These are phyloP conservation scores for Ptilonorhynchus violaceus DNA, from an alignment of 2,113 vertebrate species.

Conservation along the genomic window DNA sequence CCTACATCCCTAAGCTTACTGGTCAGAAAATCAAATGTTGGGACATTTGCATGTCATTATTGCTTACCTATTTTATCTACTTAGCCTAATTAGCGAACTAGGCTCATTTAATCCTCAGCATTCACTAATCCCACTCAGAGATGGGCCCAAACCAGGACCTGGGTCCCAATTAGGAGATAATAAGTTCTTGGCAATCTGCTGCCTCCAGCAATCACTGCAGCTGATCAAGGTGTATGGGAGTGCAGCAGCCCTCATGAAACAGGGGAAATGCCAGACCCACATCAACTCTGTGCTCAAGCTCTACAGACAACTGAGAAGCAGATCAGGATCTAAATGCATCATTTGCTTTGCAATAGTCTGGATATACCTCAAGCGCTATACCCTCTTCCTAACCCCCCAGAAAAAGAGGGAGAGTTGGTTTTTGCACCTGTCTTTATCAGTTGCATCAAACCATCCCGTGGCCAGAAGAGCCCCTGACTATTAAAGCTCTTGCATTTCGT, in stretches of 20 bases:
- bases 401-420: not conserved
- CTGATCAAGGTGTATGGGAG: not conserved
- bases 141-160: not conserved
- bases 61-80: not conserved
- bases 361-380: accelerated
- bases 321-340: not conserved
- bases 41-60: not conserved
- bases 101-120: not conserved
- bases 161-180: not conserved
- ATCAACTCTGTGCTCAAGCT: not conserved
- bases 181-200: not conserved
- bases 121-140: not conserved
- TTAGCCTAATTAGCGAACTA: not conserved
- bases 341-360: not conserved
- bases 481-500: accelerated
- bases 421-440: not conserved
- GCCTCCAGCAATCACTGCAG: not conserved
- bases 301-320: not conserved
- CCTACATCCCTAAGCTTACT: not conserved
- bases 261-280: not conserved
- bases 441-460: not conserved
- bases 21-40: not conserved
- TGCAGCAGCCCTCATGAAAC: not conserved
- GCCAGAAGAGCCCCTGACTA: not conserved
- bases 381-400: accelerated